Evolutionary conservation across 1,140 invertebrate species (phyloP), one percentile per base, ranked within the genome.

Genomic region (Teleopsis dalmanni): DNA sequence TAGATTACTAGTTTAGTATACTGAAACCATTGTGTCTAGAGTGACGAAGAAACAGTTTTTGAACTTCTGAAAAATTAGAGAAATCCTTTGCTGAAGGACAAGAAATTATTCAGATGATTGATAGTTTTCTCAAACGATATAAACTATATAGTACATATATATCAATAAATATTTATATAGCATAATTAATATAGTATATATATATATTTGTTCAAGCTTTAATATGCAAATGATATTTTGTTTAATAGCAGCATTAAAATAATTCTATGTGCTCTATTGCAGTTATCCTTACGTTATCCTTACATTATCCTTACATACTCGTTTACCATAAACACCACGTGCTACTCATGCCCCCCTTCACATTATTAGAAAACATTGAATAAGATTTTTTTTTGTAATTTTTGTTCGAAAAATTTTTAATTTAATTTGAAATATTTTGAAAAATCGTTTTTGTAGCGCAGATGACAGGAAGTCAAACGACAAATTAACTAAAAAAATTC

Each of bases 391-490:
- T 34, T 34, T 34, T 11, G 18, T 23, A 41, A 7, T 41, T 25
- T 14, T 41, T 26, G 4, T 14, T 21, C 22, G 6, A 41, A 27
- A 7, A 42, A 16, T 16, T 42, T 42, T 40, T 3, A 13, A 13
- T 25, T 23, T 14, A 40, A 38, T 47, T 9, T 38, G 23, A n/a
- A 26, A 16, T 33, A 22, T 14, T 37, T 26, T 57, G 53, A 59
- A 53, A 57, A 48, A 59, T 59, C 34, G 44, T 43, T 51, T 45
- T 38, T 23, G 25, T 36, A 34, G 19, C 51, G 50, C 62, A 65
- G 62, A 62, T 65, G 62, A 57, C 61, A 65, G 62, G 62, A 65
- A 60, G 60, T 65, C 33, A 56, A 60, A 57, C 56, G 62, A 65
- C 57, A 62, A 65, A 65, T 65, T 65, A 65, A 59, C 27, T 29